A percentile compares a stretch with the other conserved stretches of the same genome.
These are phyloP conservation scores for Panagrolaimus sp. DNA, from an alignment of 1,140 invertebrate species.

Conservation along the genomic window DNA sequence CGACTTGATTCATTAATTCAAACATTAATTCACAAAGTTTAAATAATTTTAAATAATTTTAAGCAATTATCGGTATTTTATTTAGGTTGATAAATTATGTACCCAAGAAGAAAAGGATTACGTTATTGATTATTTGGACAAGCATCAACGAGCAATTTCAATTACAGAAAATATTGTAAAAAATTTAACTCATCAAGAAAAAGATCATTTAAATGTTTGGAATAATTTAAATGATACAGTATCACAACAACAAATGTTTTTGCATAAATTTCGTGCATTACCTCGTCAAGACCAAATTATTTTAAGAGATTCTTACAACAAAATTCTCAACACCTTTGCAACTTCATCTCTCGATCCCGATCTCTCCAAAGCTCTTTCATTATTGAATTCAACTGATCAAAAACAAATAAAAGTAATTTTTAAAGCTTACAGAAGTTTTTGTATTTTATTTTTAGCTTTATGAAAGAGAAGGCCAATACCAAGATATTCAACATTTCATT, in stretches of 20 bases:
- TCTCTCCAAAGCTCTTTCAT: neutral
- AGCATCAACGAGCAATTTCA: neutral
- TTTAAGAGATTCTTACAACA: neutral
- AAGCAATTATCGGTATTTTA: neutral
- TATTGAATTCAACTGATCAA: neutral
- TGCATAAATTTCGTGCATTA: slow-evolving; percentile 1
- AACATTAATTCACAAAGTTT: slow-evolving; percentile 7
- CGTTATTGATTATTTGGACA: slow-evolving; percentile 8
- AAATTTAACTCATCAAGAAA: slow-evolving; percentile 6
- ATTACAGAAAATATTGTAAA: slow-evolving; percentile 11
- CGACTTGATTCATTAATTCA: neutral
- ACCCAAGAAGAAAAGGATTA: slow-evolving; percentile 2
- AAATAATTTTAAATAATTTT: neutral
- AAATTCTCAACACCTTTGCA: slow-evolving; percentile 3
- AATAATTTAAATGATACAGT: slow-evolving; percentile 3
- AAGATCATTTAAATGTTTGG: slow-evolving; percentile 15
- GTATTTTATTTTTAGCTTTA: neutral
- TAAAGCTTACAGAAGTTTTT: neutral
- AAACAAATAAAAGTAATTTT: slow-evolving; percentile 1
- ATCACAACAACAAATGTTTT: slow-evolving; percentile 11
- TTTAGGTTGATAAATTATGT: slow-evolving; percentile 7
- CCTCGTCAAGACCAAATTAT: neutral
- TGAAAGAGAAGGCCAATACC: neutral
- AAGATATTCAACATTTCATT: neutral
- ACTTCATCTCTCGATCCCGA: neutral